Conservation (phyloP, 1,140 invertebrate species). For the Parasteatoda tepidariorum region DNA sequence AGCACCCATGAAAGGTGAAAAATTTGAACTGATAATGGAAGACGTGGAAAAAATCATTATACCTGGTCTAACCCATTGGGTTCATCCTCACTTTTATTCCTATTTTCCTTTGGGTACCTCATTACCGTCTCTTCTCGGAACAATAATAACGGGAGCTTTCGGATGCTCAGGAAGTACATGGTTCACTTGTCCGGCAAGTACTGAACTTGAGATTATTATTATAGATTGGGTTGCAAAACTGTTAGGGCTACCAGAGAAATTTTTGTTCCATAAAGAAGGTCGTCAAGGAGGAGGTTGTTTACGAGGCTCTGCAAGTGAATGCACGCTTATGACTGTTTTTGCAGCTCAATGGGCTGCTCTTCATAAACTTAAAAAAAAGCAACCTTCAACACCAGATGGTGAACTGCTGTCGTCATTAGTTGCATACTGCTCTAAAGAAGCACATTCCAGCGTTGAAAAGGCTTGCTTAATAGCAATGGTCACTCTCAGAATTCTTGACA, state of each 20-base stretch:
- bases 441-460: constrained; percentile 75
- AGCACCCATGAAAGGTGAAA: constrained; percentile 84
- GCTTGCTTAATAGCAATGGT: constrained; percentile 73
- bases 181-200: constrained; percentile 97
- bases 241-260: constrained; percentile 17
- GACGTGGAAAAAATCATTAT: constrained; percentile 93
- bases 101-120: constrained; percentile 98
- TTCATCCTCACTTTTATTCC: constrained; percentile 97
- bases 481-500: constrained; percentile 72
- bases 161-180: constrained; percentile 98
- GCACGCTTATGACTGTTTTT: constrained; percentile 92
- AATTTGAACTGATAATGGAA: constrained; percentile 86
- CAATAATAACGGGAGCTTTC: constrained; percentile 95
- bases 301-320: constrained; percentile 96
- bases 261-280: background rate
- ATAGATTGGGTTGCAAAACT: constrained; percentile 88
- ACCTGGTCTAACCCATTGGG: constrained; percentile 96
- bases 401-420: constrained; percentile 71
- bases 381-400: constrained; percentile 70
- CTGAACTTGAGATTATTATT: constrained; percentile 96
- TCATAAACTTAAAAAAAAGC: constrained; percentile 68
- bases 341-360: constrained; percentile 75
- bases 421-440: constrained; percentile 73
- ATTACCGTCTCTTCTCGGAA: constrained; percentile 96
- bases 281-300: background rate